Conservation (phyloP, 1,140 invertebrate species). For the Conus betulinus region DNA sequence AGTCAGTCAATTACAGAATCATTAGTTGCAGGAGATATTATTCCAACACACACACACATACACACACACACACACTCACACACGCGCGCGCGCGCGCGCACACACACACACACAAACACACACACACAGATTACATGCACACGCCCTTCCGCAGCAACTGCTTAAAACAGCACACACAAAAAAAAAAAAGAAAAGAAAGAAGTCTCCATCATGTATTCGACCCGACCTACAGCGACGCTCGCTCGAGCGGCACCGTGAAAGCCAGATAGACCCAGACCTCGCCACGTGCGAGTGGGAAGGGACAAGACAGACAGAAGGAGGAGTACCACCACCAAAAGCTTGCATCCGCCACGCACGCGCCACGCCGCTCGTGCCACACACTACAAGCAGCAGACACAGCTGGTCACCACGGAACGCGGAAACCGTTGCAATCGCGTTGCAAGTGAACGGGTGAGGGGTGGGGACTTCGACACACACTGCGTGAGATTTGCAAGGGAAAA, state of each 20-base stretch:
- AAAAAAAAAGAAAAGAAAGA: no score
- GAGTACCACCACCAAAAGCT: no score
- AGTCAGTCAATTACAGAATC: background rate
- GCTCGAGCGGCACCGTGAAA: background rate
- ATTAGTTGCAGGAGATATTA: background rate
- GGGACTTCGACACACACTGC: no score
- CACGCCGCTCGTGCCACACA: background rate
- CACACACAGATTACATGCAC: background rate
- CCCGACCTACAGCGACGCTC: background rate
- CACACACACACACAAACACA: background rate
- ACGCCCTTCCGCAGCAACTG: no score
- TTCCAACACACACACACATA: background rate
- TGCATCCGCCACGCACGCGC: no score
- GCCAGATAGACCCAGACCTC: background rate
- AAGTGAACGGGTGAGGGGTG: no score
- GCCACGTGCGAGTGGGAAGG: no score
- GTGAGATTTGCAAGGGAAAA: no score
- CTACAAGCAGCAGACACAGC: no score
- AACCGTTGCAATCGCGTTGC: background rate
- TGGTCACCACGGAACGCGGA: background rate
- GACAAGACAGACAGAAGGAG: no score
- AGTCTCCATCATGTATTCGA: background rate
- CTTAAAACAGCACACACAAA: background rate
- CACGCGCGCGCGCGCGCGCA: background rate
- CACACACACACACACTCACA: background rate